phyloP scores from a whole-genome alignment of 2,888 invertebrate genomes.

The Andricus quercusramuli region DNA sequence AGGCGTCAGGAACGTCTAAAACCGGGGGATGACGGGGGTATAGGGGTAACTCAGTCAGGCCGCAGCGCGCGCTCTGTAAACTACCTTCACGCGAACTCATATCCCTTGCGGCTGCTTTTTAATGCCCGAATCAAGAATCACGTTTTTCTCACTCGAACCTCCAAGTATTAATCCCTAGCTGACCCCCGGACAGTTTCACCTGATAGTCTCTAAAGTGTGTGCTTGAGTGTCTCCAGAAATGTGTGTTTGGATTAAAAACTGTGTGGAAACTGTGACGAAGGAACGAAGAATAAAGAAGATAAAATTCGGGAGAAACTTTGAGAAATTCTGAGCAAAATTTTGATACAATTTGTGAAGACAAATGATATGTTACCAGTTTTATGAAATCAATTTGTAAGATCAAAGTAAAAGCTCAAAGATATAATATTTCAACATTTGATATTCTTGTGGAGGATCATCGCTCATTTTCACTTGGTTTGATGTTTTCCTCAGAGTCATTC shows the following conservation, averaged over 20 bases:
- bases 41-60: constrained; percentile 78
- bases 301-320: not conserved
- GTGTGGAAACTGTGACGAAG: not conserved
- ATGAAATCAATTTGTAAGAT: not conserved
- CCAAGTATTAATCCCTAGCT: not conserved
- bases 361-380: not conserved
- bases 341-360: not conserved
- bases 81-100: constrained; percentile 72
- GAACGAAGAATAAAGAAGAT: not conserved
- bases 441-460: not conserved
- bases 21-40: constrained; percentile 64
- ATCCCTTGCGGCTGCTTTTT: constrained; percentile 48
- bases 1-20: constrained; percentile 56
- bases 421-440: not conserved
- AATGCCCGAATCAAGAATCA: constrained; percentile 24
- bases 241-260: not conserved
- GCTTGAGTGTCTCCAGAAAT: not conserved
- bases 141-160: not conserved
- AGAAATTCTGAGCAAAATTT: not conserved
- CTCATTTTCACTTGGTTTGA: constrained; percentile 24
- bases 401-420: not conserved
- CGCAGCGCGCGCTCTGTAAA: constrained; percentile 78
- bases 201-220: not conserved
- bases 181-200: not conserved
- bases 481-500: constrained; percentile 12